A percentile compares a stretch with the other conserved stretches of the same genome.
These are phyloP conservation scores for Eugnorisma glareosa DNA, from an alignment of 2,888 invertebrate species.

Conservation along the genomic window DNA sequence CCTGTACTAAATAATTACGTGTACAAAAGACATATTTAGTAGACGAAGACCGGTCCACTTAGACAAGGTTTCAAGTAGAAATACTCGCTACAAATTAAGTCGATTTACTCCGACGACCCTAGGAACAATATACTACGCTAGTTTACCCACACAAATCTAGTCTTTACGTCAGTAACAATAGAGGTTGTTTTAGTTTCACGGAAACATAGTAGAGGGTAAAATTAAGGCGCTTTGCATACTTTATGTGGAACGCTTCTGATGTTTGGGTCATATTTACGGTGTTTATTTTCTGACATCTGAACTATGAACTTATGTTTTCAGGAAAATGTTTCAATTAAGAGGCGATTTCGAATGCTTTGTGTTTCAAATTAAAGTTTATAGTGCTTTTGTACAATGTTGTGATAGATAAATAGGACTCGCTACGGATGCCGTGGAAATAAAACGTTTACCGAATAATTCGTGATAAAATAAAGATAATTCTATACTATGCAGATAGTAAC, in stretches of 20 bases:
- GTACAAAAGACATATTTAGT: conserved; percentile 40
- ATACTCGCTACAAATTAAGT: conserved; percentile 61
- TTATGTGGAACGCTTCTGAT: conserved; percentile 37
- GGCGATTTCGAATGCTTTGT: conserved; percentile 18
- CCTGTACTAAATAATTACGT: conserved; percentile 32
- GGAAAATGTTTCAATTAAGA: conserved; percentile 24
- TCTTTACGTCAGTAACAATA: background rate
- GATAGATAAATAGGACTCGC: background rate
- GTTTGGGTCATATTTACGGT: conserved; percentile 47
- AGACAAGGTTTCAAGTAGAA: conserved; percentile 54
- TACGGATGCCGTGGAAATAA: background rate
- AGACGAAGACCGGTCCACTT: conserved; percentile 36
- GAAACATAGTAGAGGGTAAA: conserved; percentile 12
- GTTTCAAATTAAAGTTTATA: conserved; percentile 24
- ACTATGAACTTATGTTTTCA: conserved; percentile 25
- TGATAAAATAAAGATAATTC: background rate
- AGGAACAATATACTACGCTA: conserved; percentile 44
- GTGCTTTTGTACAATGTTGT: background rate
- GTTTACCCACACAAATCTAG: conserved; percentile 19
- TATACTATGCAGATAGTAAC: too few relatives aligned
- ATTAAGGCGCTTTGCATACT: conserved; percentile 58
- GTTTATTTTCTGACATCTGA: conserved; percentile 40
- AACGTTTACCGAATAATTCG: too few relatives aligned
- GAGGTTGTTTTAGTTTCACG: conserved; percentile 25
- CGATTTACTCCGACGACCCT: conserved; percentile 51